These are phyloP conservation scores for Abrostola triplasia DNA, from an alignment of 2,888 invertebrate genomes.

Conservation along the genomic window DNA sequence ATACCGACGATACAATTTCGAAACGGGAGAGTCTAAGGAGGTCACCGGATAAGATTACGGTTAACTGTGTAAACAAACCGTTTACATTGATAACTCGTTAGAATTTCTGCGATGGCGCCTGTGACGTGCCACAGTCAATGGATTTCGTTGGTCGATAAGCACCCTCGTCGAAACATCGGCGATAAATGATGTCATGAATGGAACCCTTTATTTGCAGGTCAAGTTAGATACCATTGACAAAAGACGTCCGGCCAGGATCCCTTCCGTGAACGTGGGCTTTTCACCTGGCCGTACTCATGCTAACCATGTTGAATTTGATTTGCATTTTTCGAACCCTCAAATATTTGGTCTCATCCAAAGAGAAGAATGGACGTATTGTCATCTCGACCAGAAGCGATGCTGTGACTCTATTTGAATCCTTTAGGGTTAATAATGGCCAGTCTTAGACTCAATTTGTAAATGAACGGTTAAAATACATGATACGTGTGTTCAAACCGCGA, in stretches of 20 bases:
- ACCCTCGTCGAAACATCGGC: slow-evolving; percentile 52
- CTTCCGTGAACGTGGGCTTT: slow-evolving; percentile 7
- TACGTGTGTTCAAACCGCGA: too few relatives aligned
- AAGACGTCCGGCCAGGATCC: slow-evolving; percentile 45
- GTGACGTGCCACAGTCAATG: slow-evolving; percentile 74
- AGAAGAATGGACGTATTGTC: too few relatives aligned
- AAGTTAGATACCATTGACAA: slow-evolving; percentile 34
- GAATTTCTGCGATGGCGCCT: slow-evolving; percentile 85
- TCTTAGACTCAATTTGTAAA: too few relatives aligned
- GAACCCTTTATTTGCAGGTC: slow-evolving; percentile 48
- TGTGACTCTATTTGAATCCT: too few relatives aligned
- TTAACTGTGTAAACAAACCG: slow-evolving; percentile 87
- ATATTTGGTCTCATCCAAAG: too few relatives aligned
- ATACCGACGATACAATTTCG: slow-evolving; percentile 85
- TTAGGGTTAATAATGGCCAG: too few relatives aligned
- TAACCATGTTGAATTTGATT: background rate
- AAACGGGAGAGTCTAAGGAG: slow-evolving; percentile 87
- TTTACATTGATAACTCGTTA: slow-evolving; percentile 86
- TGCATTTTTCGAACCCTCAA: too few relatives aligned
- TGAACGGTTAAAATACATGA: too few relatives aligned
- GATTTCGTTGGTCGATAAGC: slow-evolving; percentile 73
- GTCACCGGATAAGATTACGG: slow-evolving; percentile 88
- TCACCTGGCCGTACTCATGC: slow-evolving; percentile 13
- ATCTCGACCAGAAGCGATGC: too few relatives aligned
- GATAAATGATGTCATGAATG: slow-evolving; percentile 52